A percentile compares a stretch with the other conserved stretches of the same genome.
These are phyloP conservation scores for Dolomedes plantarius DNA, from an alignment of 2,888 invertebrate species.

Conservation along the genomic window DNA sequence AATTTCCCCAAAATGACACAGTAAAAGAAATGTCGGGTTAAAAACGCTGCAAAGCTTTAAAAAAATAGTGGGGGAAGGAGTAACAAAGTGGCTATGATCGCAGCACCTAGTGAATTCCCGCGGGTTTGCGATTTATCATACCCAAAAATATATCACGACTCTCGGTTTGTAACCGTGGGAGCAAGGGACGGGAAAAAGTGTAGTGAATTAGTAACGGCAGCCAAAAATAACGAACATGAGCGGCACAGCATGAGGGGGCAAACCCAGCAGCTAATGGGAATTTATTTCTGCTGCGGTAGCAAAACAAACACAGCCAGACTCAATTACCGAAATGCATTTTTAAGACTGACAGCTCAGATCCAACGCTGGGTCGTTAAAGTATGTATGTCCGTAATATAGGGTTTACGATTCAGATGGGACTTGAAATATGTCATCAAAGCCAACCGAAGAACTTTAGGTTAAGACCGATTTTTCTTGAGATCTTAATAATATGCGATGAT, in stretches of 20 bases:
- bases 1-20: background rate
- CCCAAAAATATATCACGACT: slow-evolving; percentile 55
- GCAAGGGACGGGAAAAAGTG: slow-evolving; percentile 26
- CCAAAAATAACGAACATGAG: slow-evolving; percentile 65
- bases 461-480: background rate
- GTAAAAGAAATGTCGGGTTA: background rate
- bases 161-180: slow-evolving; percentile 42
- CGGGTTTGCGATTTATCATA: slow-evolving; percentile 57
- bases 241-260: slow-evolving; percentile 21
- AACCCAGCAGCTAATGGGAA: slow-evolving; percentile 64
- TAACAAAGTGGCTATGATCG: slow-evolving; percentile 58
- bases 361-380: background rate
- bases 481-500: too few relatives aligned
- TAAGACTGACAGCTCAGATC: slow-evolving; percentile 13
- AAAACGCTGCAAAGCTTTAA: slow-evolving; percentile 1
- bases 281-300: slow-evolving; percentile 64
- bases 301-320: slow-evolving; percentile 62
- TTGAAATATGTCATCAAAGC: background rate
- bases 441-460: background rate
- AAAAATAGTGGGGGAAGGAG: background rate
- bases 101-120: slow-evolving; percentile 42
- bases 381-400: background rate
- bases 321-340: slow-evolving; percentile 43
- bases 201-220: slow-evolving; percentile 61
- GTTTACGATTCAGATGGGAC: background rate